Evolutionary conservation across 2,113 vertebrate genomes (phyloP), one percentile per base, ranked within the genome.

Genomic region (Raphicerus campestris): DNA sequence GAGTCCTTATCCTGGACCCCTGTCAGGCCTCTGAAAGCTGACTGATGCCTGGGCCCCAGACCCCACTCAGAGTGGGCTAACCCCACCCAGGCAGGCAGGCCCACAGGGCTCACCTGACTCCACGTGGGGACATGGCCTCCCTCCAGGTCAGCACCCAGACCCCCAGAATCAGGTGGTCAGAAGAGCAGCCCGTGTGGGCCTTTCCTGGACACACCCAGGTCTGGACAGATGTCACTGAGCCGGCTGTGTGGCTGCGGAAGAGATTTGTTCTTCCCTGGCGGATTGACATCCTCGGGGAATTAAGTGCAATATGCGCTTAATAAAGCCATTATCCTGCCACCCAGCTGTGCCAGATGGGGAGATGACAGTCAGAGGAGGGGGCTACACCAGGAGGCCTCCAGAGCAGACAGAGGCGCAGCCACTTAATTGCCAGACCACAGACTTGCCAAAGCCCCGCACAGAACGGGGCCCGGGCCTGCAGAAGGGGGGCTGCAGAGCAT

Each of bases 301-400:
- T 98, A 97, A 97, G 98, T 97, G 96, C 98, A 98, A 94, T 19
- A 98, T 97, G 98, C 49, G 51, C 87, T 94, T 97, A 98, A 98
- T 97, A 94, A 97, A 98, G 98, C 98, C 98, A 98, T 98, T 98
- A 98, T 98, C 98, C 96, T 97, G 96, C 87, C 91, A 75, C 97
- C 98, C 98, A 98, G 98, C 98, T 98, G 98, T 98, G 97, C 96
- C 96, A 93, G 98, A 0, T 30, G n/a, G 85, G 77, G 91, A 94
- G 93, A 89, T 91, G 93, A 95, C 92, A 90, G 87, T 93, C 94
- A 94, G 98, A 88, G 91, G 66, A 51, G 10, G 42, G 96, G 96
- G 97, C 97, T 98, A 94, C 88, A 97, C 98, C 97, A 97, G 96
- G 98, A 97, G 95, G 96, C 97, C 97, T 97, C 97, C 95, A 83